Base-by-base conservation (phyloP, 2,888 invertebrate species). In the Drosophila kanekoi region DNA sequence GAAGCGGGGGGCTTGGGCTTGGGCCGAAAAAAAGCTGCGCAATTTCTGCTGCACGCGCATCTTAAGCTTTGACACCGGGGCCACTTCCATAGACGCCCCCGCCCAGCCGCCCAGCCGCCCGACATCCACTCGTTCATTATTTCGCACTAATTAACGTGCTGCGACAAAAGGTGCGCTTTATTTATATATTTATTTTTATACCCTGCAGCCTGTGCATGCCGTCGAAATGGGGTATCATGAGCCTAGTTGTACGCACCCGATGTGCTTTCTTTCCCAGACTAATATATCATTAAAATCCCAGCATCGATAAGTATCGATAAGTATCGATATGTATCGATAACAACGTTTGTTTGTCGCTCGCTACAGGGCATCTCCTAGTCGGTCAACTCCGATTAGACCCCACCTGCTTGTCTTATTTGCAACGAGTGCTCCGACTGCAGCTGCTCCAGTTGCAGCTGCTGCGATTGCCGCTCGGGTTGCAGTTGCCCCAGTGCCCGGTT, bases 81-180 rank as follows among this genome's bases (percentile, higher is more conserved):
- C 23, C 41, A 11, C n/a, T 53, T 66, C 35, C 45, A 66, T n/a
- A 33, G 10, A n/a, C n/a, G 18, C 13, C 4, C 5, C 10, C 11
- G 10, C 35, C 0, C n/a, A 4, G 5, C 6, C 16, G n/a, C n/a
- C n/a, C n/a, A n/a, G 6, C 23, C 4, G 13, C 13, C 10, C 18
- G 16, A 6, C 2, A 18, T 14, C 41, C 53, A 52, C 75, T 57
- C 67, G 70, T 86, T 88, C 67, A 86, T 84, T 84, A 84, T 88
- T 84, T 75, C 61, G 84, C 87, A 86, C 83, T 88, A 88, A 83
- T 83, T 83, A 83, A 86, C 78, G 78, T 67, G 68, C 64, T 66
- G 89, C 88, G 75, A 83, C 87, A 84, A 88, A 84, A 83, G 83
- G 81, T 79, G 68, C 44, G 60, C 64, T 73, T 61, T 77, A 67